Evolutionary conservation across 2,113 vertebrate species (phyloP).

Genomic region (Addax nasomaculatus): DNA sequence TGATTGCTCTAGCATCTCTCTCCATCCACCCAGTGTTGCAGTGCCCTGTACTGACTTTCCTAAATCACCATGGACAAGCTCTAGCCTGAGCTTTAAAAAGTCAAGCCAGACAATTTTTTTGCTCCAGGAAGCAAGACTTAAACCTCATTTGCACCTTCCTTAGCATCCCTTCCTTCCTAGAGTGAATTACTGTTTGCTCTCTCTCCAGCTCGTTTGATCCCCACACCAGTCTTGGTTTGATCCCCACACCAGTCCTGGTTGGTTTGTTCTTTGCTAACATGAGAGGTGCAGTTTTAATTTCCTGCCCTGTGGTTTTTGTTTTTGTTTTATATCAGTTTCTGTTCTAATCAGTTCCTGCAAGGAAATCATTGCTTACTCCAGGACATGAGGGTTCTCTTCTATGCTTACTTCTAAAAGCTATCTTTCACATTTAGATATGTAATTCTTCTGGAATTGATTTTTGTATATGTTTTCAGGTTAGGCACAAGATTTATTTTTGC

Average conservation of each 20-base stretch:
- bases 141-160: neutral
- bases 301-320: neutral
- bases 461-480: neutral
- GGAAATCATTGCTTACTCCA: neutral
- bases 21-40: neutral
- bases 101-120: neutral
- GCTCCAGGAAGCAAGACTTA: neutral
- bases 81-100: neutral
- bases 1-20: neutral
- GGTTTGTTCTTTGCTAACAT: neutral
- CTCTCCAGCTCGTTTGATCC: neutral
- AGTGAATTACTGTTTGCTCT: neutral
- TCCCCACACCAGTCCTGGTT: neutral
- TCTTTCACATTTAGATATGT: neutral
- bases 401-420: neutral
- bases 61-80: neutral
- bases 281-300: slow-evolving; percentile 17
- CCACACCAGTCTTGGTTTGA: neutral
- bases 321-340: neutral
- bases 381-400: neutral
- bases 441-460: neutral
- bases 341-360: neutral
- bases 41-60: neutral
- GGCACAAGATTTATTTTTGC: neutral
- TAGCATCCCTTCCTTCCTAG: neutral